Conservation (phyloP, 2,113 vertebrate species). For the Bombycilla garrulus region DNA sequence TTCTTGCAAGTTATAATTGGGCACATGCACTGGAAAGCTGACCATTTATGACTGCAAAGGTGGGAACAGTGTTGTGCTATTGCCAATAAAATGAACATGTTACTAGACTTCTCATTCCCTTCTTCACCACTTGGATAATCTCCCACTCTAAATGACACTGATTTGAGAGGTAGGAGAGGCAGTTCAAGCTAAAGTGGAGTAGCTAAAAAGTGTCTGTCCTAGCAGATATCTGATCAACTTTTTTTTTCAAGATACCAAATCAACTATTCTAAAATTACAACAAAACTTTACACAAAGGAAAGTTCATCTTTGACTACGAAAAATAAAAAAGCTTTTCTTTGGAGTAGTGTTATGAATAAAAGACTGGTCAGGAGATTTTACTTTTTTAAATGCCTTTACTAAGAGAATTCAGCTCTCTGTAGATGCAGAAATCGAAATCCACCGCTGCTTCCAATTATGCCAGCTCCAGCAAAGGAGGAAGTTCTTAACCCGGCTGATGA, state of each 20-base stretch:
- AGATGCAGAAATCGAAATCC: too few species aligned
- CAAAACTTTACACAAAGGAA: not conserved
- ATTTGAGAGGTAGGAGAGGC: not conserved
- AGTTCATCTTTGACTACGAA: not conserved
- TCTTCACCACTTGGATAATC: not conserved
- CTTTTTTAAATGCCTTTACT: too few species aligned
- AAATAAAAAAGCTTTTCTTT: not conserved
- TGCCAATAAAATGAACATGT: not conserved
- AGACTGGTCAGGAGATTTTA: too few species aligned
- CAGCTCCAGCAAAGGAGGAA: too few species aligned
- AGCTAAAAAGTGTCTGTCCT: not conserved
- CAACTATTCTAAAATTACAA: not conserved
- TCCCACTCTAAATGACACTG: not conserved
- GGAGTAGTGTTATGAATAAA: too few species aligned
- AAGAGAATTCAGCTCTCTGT: too few species aligned
- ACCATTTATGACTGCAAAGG: not conserved
- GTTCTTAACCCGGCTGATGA: too few species aligned
- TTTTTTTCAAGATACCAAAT: not conserved
- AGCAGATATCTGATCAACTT: not conserved
- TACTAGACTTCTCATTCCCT: not conserved
- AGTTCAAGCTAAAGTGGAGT: not conserved
- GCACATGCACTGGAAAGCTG: not conserved
- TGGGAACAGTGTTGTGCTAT: not conserved
- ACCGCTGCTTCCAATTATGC: too few species aligned
- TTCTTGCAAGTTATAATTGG: conserved; percentile 36